Base-by-base conservation (phyloP, 2,113 vertebrate genomes). In the Genyomyrus donnyi region DNA sequence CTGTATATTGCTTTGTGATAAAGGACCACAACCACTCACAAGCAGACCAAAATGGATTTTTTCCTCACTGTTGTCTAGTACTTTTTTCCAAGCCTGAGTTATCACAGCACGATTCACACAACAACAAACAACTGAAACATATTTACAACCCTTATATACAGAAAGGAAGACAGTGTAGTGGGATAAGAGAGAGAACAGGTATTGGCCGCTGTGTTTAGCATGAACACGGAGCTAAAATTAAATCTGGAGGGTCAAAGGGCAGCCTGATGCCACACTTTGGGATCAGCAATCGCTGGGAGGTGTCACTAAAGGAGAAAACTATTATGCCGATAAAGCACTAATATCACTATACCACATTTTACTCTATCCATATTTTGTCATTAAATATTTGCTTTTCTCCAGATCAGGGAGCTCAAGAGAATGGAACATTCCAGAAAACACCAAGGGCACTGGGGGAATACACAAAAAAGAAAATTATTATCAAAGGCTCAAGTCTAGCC, bases 11-110 rank as follows among this genome's bases (percentile, higher is more conserved):
- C 95, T 96, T 94, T 90, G 85, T 94, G 93, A 94, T 94, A 90
- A 92, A 91, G 92, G 93, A 93, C 93, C 95, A 95, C 94, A 95
- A 94, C 95, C 93, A 94, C 94, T 94, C 94, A 95, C 94, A 93
- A 96, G 95, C 94, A 95, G 93, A 93, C 50, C 89, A 84, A 85
- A 89, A 89, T 39, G 1, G 8, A 88, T 39, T 89, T 91, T 88
- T 90, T 90, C 92, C 91, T 92, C 87, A 86, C 93, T 89, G 90
- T 91, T 94, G 91, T 93, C 89, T 93, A 88, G 85, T 93, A 90
- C 90, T 91, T 93, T 89, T 94, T 91, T 91, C 92, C 93, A 95
- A 94, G 94, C 93, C 92, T 93, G 91, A 92, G 93, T 93, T 93
- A 94, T 92, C 93, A 95, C 94, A 95, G 91, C 94, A 95, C 94